Evolutionary conservation across 1,140 invertebrate genomes (phyloP).

Genomic region (Apis cerana): DNA sequence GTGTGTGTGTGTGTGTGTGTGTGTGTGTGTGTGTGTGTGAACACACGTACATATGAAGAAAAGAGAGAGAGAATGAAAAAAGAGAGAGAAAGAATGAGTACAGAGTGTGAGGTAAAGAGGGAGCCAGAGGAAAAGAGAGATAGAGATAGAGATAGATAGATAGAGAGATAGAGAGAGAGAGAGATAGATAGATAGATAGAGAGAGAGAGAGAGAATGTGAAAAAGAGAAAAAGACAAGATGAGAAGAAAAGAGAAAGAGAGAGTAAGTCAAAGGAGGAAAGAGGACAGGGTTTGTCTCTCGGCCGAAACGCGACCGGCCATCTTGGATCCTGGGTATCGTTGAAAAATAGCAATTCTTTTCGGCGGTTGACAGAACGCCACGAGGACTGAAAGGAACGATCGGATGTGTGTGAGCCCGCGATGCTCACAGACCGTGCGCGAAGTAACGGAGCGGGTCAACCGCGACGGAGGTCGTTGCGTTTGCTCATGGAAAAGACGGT

Average conservation of each 20-base stretch:
- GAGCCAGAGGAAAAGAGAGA: slow-evolving; percentile 36
- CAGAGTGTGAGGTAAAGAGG: slow-evolving; percentile 35
- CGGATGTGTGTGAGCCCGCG: slow-evolving; percentile 29
- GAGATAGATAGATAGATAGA: slow-evolving; percentile 7
- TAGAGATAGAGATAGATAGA: no score
- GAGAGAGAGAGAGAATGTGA: neutral
- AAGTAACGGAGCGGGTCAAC: slow-evolving; percentile 19
- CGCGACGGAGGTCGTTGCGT: slow-evolving; percentile 26
- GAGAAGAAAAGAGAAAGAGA: slow-evolving; percentile 18
- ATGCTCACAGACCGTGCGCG: slow-evolving; percentile 17
- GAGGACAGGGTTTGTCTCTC: slow-evolving; percentile 64
- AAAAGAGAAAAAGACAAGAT: slow-evolving; percentile 2
- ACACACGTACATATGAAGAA: neutral
- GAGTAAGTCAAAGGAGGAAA: slow-evolving; percentile 35
- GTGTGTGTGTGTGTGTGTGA: neutral
- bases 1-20: neutral
- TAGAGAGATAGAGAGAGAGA: neutral
- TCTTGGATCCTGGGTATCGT: slow-evolving; percentile 76
- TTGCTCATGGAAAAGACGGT: slow-evolving; percentile 34
- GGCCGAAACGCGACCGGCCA: slow-evolving; percentile 70
- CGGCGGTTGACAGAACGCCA: slow-evolving; percentile 70
- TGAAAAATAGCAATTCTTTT: slow-evolving; percentile 70
- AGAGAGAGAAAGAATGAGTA: slow-evolving; percentile 21
- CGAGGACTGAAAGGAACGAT: slow-evolving; percentile 55
- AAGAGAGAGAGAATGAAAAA: slow-evolving; percentile 21